Evolutionary conservation across 64 coral and sea anemone species (phyloP).

Genomic region (Montipora efflorescens): DNA sequence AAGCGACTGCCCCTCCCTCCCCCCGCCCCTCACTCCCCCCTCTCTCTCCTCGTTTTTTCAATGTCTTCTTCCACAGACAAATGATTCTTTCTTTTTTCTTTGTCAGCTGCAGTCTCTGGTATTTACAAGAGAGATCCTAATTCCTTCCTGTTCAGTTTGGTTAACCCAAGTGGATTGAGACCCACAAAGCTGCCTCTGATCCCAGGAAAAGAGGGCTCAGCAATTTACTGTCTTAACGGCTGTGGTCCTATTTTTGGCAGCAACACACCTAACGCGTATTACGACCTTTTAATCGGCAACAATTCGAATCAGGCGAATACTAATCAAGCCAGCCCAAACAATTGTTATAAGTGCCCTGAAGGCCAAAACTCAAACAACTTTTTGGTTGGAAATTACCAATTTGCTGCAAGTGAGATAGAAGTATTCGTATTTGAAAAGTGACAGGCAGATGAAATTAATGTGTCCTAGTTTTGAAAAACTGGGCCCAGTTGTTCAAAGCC

Average conservation of each 20-base stretch:
- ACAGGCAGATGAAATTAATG: neutral
- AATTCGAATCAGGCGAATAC: neutral
- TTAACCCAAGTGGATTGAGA: too few relatives aligned
- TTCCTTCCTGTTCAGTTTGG: too few relatives aligned
- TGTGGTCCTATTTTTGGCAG: slow-evolving; percentile 37
- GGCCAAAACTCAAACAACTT: neutral
- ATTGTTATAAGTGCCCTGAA: neutral
- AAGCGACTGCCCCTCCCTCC: too few relatives aligned
- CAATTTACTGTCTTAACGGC: neutral
- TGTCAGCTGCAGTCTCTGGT: too few relatives aligned
- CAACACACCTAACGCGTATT: neutral
- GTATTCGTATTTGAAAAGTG: neutral
- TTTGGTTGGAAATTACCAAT: neutral
- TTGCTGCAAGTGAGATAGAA: neutral
- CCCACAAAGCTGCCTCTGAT: slow-evolving; percentile 5
- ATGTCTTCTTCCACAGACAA: too few relatives aligned
- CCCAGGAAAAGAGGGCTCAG: slow-evolving; percentile 7
- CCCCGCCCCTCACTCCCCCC: too few relatives aligned
- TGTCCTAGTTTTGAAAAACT: too few relatives aligned
- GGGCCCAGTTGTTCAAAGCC: too few relatives aligned
- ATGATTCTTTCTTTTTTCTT: too few relatives aligned
- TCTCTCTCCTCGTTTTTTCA: too few relatives aligned
- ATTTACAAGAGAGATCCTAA: too few relatives aligned
- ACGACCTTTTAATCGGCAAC: neutral
- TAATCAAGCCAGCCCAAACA: neutral